Base-by-base conservation (phyloP, 2,888 invertebrate species). In the Scotopteryx bipunctaria region DNA sequence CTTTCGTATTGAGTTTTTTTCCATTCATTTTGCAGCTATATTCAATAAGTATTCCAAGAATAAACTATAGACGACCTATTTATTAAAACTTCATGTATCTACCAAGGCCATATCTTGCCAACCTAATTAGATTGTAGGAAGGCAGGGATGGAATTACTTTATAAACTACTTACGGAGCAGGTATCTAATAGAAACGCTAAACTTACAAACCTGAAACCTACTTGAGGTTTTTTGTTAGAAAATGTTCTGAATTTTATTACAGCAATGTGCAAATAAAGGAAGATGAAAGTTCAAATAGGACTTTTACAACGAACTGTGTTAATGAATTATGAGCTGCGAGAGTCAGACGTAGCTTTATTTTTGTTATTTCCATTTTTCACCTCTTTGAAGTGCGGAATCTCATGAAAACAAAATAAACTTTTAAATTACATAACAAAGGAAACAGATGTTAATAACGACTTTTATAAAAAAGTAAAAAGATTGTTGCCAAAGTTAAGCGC, bases 381-480 rank as follows among this genome's bases (percentile, higher is more conserved):
- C 55, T 57, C 57, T 61, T 62, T 63, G 59, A 60, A 55, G 52
- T 58, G 35, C 38, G 42, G 51, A 43, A 49, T 59, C 52, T 57
- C 53, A 57, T 58, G 55, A 57, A 58, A 63, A 55, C 50, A 57
- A 57, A 57, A 58, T 55, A 55, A 63, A 60, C 56, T 55, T 63
- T 51, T 51, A 58, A 68, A 63, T 64, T 66, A 67, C 61, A 64
- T 67, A 64, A 72, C 60, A 63, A 68, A 68, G 59, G 66, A 61
- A 66, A 56, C 78, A 69, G 69, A 62, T 73, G 73, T 66, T 74
- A 73, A 69, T 71, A 77, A 80, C 65, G 70, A 71, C 71, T 65
- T 66, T 53, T 65, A 43, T 40, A 58, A 67, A 70, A 66, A 70
- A 74, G 71, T 71, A 52, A 14, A 41, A 59, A 57, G 44, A 75